A percentile compares a stretch with the other conserved stretches of the same genome.
Evolutionary conservation across 2,888 invertebrate genomes (phyloP).

Genomic region (Leptarthrus brevirostris): DNA sequence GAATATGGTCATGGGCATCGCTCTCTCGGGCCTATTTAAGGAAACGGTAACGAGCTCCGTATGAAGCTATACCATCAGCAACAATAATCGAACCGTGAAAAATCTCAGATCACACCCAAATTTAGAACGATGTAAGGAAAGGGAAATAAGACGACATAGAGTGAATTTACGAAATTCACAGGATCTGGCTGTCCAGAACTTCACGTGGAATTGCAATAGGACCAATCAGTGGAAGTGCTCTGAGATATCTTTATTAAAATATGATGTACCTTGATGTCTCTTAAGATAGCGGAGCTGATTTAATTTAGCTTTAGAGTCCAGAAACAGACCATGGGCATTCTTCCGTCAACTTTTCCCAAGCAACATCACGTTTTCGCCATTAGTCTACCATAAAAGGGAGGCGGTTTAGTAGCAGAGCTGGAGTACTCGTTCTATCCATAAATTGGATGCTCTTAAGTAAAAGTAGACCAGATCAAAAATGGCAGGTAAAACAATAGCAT

Average conservation of each 20-base stretch:
- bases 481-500: slow-evolving; percentile 19
- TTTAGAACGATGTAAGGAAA: slow-evolving; percentile 16
- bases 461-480: slow-evolving; percentile 39
- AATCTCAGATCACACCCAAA: slow-evolving; percentile 38
- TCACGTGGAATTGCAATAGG: no score
- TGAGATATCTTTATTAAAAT: slow-evolving; percentile 23
- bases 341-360: slow-evolving; percentile 38
- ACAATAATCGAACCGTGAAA: slow-evolving; percentile 34
- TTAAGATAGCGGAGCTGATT: not conserved
- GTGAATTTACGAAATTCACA: slow-evolving; percentile 4
- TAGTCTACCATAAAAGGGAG: slow-evolving; percentile 36
- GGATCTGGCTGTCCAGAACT: not conserved
- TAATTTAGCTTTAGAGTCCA: not conserved
- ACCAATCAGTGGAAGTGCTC: not conserved
- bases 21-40: slow-evolving; percentile 26
- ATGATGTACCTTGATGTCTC: slow-evolving; percentile 16
- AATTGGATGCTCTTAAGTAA: slow-evolving; percentile 26
- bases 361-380: slow-evolving; percentile 46
- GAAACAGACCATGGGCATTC: not conserved
- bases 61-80: not conserved
- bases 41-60: slow-evolving; percentile 37
- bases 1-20: slow-evolving; percentile 41
- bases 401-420: not conserved
- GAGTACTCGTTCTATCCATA: not conserved
- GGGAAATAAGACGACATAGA: not conserved